A percentile compares a stretch with the other conserved stretches of the same genome.
These are phyloP conservation scores for Gerris buenoi DNA, from an alignment of 1,140 invertebrate species.

Conservation along the genomic window DNA sequence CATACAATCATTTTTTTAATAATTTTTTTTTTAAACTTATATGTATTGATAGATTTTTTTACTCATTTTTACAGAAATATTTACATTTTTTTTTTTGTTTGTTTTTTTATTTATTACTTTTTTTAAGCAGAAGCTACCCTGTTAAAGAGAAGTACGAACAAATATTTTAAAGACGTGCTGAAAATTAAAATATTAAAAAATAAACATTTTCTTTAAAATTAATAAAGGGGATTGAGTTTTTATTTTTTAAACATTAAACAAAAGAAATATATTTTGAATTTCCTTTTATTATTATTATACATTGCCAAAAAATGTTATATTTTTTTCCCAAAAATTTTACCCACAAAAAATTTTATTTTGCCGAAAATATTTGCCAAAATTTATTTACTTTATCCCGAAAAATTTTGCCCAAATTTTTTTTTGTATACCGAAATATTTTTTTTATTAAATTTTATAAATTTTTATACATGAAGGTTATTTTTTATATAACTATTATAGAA, in stretches of 20 bases:
- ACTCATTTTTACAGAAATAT: neutral
- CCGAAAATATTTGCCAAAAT: no score
- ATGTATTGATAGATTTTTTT: neutral
- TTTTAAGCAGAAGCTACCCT: neutral
- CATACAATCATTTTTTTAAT: neutral
- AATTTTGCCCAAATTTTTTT: no score
- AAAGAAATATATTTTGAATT: neutral
- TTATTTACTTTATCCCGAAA: no score
- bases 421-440: no score
- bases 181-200: neutral
- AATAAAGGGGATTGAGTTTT: no score
- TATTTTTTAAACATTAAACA: neutral
- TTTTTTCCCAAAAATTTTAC: no score
- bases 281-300: neutral
- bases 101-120: neutral
- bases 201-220: no score
- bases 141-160: neutral
- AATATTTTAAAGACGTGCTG: no score
- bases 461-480: no score
- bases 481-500: neutral
- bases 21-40: neutral
- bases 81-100: neutral
- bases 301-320: neutral
- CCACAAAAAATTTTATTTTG: no score
- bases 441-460: no score